Percentiles rank a stretch among this genome's conserved stretches.
phyloP scores from a whole-genome alignment of 2,113 vertebrate species.

The Myiopsitta monachus region DNA sequence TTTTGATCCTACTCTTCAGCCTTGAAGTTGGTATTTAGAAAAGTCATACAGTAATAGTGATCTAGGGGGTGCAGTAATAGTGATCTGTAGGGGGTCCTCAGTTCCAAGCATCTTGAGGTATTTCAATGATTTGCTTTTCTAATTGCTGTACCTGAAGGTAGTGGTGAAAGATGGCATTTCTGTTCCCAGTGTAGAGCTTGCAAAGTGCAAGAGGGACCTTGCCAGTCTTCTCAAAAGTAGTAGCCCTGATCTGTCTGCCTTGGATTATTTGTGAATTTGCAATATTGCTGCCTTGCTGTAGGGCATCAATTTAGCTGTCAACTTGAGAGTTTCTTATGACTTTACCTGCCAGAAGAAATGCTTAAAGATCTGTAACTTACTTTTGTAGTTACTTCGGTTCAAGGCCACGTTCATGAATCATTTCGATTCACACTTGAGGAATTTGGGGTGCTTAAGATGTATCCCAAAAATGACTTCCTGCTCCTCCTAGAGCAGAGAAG shows the following conservation, averaged over 20 bases:
- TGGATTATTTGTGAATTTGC: background rate
- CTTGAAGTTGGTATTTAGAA: background rate
- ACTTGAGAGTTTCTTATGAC: background rate
- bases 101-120: background rate
- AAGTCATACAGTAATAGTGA: background rate
- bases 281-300: background rate
- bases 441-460: background rate
- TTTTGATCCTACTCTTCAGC: background rate
- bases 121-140: background rate
- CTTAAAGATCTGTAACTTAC: background rate
- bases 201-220: background rate
- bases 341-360: background rate
- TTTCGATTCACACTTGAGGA: background rate
- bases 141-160: background rate
- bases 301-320: background rate
- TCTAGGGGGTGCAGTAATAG: background rate
- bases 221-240: background rate
- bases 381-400: background rate
- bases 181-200: background rate
- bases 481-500: background rate
- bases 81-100: background rate
- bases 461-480: background rate
- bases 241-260: fast-evolving
- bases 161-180: background rate
- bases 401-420: background rate